Evolutionary conservation across 2,113 vertebrate genomes (phyloP).

Genomic region (Pipra filicauda): DNA sequence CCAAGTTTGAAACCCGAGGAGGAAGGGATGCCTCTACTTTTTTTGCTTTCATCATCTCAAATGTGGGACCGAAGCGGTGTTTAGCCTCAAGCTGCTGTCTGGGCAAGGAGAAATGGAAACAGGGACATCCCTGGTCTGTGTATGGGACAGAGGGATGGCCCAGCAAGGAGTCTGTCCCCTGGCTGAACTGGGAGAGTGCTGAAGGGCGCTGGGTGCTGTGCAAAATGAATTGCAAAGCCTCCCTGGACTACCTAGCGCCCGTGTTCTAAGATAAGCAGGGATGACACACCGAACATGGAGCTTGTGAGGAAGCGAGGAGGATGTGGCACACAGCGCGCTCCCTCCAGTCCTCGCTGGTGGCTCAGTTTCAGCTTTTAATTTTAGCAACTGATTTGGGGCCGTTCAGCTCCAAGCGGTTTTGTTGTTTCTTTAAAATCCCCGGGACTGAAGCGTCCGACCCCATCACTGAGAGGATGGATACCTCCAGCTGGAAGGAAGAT

Average conservation of each 20-base stretch:
- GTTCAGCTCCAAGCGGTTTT: not conserved
- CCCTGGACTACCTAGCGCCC: not conserved
- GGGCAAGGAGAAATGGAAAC: not conserved
- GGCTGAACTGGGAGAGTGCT: not conserved
- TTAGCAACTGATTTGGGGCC: slow-evolving; percentile 35
- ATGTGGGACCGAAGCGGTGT: fast-evolving
- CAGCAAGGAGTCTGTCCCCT: not conserved
- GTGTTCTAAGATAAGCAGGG: slow-evolving; percentile 6
- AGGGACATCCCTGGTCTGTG: not conserved
- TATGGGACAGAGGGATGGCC: not conserved
- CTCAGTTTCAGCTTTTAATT: slow-evolving; percentile 61
- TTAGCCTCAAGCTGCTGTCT: not conserved
- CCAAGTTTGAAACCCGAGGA: fast-evolving
- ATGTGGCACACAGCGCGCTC: slow-evolving; percentile 32
- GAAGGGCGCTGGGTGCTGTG: not conserved
- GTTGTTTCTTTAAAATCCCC: slow-evolving; percentile 23
- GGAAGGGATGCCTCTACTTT: not conserved
- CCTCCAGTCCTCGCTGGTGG: slow-evolving; percentile 7
- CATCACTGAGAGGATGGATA: not conserved
- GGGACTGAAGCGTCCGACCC: fast-evolving
- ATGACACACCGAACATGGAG: slow-evolving; percentile 48
- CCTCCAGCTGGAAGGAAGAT: not conserved
- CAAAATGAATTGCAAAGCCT: not conserved
- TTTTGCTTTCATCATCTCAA: not conserved
- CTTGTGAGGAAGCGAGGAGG: slow-evolving; percentile 51